Evolutionary conservation across 2,888 invertebrate species (phyloP), one percentile per base, ranked within the genome.

Genomic region (Tanypteryx hageni): DNA sequence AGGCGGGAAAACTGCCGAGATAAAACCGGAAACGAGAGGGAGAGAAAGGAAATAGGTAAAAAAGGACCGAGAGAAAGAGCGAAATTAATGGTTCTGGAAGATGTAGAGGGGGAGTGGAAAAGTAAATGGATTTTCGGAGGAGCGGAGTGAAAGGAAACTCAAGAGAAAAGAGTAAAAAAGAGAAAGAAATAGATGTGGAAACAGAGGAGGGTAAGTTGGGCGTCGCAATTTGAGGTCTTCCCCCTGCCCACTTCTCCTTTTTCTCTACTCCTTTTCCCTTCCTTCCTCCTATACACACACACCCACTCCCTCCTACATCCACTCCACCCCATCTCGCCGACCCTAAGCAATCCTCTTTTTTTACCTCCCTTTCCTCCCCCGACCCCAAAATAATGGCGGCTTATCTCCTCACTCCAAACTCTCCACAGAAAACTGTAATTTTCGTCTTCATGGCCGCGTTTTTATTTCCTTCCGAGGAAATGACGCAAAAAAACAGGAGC

Each of bases 391-490:
- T 86, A 86, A 86, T 86, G 86, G 86, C 18, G 27, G 86, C 86
- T 86, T 86, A 86, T 89, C 89, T 89, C 89, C 64, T 64, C 31
- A 61, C 18, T n/a, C 64, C 31, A 68, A 89, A 64, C 89, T 64
- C 89, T 68, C 44, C 89, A 56, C 64, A 68, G 89, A 89, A 89
- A 68, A 89, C 89, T 89, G 89, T 89, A 89, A 89, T 89, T 89
- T 89, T 89, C 89, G 89, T 89, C 64, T 89, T 89, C 89, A 68
- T 56, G 64, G 89, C 59, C 44, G 11, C 44, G 31, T 89, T 89
- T 89, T 89, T 89, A 89, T 89, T 89, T 89, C 89, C 64, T 89
- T 68, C 61, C 89, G 64, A 44, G 64, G 89, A 64, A 89, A 64
- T 44, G 89, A 44, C 64, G 89, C 64, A 56, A 68, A 89, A 64